phyloP scores from a whole-genome alignment of 1,140 invertebrate genomes.

The Sycophila sp. region DNA sequence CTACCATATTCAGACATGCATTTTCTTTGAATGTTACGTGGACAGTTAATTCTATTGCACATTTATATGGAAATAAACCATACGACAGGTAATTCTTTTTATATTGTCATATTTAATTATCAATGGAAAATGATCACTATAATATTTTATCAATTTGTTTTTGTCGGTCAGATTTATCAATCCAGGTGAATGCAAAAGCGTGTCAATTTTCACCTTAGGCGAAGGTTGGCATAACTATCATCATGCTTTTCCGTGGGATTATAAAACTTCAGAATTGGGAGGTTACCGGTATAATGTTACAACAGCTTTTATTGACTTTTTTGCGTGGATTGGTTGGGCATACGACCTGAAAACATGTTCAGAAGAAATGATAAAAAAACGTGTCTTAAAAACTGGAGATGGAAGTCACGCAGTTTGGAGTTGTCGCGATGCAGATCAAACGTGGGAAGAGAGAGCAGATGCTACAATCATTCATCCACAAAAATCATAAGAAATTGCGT shows the following conservation, averaged over 20 bases:
- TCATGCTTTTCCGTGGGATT: constrained; percentile 13
- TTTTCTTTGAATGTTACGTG: constrained; percentile 77
- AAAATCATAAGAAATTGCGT: no score
- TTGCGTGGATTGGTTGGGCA: neutral
- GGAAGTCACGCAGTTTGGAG: no score
- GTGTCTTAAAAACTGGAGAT: neutral
- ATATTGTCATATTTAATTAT: neutral
- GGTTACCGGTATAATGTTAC: constrained; percentile 49
- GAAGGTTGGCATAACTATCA: constrained; percentile 25
- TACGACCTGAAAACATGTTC: neutral
- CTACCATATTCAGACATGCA: constrained; percentile 73
- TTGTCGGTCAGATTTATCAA: no score
- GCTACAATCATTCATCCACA: no score
- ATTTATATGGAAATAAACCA: constrained; percentile 77
- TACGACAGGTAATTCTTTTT: constrained; percentile 74
- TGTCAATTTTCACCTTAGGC: neutral
- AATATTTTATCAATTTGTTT: neutral
- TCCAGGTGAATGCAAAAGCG: neutral
- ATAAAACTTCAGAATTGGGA: neutral
- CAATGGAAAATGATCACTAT: neutral
- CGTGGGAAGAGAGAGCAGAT: no score
- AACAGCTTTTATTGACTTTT: neutral
- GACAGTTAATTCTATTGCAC: constrained; percentile 81
- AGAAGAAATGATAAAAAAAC: neutral
- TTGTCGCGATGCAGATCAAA: no score